Base-by-base conservation (phyloP, 2,888 invertebrate species). In the Eupithecia centaureata region DNA sequence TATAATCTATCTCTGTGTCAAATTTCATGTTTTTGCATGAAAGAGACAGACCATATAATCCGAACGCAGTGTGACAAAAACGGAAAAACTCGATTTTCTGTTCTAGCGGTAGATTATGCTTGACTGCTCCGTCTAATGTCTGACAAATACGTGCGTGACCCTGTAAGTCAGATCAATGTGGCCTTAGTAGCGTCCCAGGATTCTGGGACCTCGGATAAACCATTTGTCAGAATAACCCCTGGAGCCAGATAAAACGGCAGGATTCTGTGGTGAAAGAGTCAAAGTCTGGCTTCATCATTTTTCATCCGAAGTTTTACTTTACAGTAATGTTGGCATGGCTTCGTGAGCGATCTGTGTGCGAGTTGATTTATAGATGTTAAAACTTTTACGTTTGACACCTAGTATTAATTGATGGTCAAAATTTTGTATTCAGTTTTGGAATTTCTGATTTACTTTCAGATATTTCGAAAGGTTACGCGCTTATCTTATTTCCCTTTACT, bases 241-340 rank as follows among this genome's bases (percentile, higher is more conserved):
- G 79, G 82, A 84, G 85, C 82, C 80, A 81, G 85, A 86, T 85
- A 85, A 84, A 86, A 83, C 77, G 78, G 73, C 75, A 68, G 84
- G 83, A 81, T 83, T 81, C 77, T 70, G 67, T 76, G 76, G 77
- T 75, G 80, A 77, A 77, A 69, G 76, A 76, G 75, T 28, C 28
- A 15, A n/a, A 47, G 54, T 28, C 75, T 70, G 76, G 75, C 71
- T 76, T 62, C 74, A 73, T 75, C 74, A 80, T 80, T 77, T 76
- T 76, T 78, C 73, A 76, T 73, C 68, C 67, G 56, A 71, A 73
- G 74, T 77, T 78, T 79, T 47, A 47, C 27, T 27, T 27, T 73
- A 73, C 72, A 76, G 73, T 75, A 75, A 77, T 72, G 73, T 51
- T 59, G 58, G 47, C 54, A 54, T 25, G 51, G 30, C 15, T 28